Base-by-base conservation (phyloP, 2,888 invertebrate species). In the Drosophila fulvimacula region DNA sequence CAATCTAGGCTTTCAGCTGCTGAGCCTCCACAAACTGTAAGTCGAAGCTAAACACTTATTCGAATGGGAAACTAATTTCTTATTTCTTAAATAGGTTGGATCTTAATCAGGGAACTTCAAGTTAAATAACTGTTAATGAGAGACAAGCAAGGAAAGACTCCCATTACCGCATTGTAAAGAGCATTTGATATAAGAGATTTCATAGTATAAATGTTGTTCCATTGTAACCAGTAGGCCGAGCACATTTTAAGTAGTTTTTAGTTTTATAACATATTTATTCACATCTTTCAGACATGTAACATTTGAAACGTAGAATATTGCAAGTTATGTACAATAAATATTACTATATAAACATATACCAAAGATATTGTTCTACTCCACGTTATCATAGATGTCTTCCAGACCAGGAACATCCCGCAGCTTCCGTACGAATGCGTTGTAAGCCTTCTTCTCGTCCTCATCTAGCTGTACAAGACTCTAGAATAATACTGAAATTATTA, bases 321-420 rank as follows among this genome's bases (percentile, higher is more conserved):
- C 36, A 49, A 73, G 51, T 69, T 76, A 64, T 68, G 73, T 76
- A 76, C 57, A 52, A 52, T 36, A 52, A 36, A 52, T 48, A 48
- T 48, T 48, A 30, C n/a, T 32, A 55, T 41, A 41, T 41, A 55
- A 13, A 39, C 24, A 38, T 21, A 51, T 38, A 27, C n/a, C 27
- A 5, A 27, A 60, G 60, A 73, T 46, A 34, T 44, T 0, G 9
- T 1, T 63, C 67, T 44, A 79, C 36, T 87, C 80, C 11, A 90
- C 74, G 90, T 95, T 95, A 82, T 94, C 94, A 79, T 93, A 93
- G 52, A 95, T 88, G 79, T 93, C 93, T 51, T 94, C 92, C 62
- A 96, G 93, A 60, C 95, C 95, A 0, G 94, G 93, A 15, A 94
- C 56, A n/a, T 89, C 91, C 55, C 93, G 92, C 11, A 96, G 76